phyloP scores from a whole-genome alignment of 1,140 invertebrate genomes.

The Papilio polytes region DNA sequence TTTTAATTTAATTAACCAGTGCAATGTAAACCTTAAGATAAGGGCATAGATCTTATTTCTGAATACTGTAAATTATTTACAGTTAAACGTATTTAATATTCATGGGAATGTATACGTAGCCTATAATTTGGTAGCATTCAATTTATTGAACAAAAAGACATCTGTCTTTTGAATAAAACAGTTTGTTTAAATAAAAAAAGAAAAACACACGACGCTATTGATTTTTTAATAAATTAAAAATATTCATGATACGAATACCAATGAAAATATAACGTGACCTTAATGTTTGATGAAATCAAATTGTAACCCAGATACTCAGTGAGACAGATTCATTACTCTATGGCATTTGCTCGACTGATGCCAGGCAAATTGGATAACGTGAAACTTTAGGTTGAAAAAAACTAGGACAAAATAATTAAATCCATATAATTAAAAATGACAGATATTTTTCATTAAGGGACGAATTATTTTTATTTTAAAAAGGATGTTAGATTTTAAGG shows the following conservation, averaged over 20 bases:
- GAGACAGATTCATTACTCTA: conserved; percentile 5
- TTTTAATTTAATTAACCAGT: conserved; percentile 44
- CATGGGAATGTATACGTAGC: conserved; percentile 16
- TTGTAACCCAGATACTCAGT: conserved; percentile 1
- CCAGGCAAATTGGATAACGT: background rate
- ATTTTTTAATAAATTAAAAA: background rate
- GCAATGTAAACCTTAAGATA: background rate
- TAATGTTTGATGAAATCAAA: background rate
- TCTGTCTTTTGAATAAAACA: background rate
- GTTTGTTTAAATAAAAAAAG: background rate
- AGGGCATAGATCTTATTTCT: background rate
- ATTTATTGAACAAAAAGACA: conserved; percentile 2
- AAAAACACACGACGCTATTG: background rate
- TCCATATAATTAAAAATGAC: background rate
- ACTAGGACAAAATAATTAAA: background rate
- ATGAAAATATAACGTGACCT: background rate
- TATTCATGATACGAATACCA: background rate
- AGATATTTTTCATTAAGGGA: background rate
- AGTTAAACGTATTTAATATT: conserved; percentile 4
- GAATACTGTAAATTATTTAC: background rate
- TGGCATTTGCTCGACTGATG: background rate
- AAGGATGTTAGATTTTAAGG: background rate
- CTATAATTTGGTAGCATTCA: conserved; percentile 4
- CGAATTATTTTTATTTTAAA: background rate
- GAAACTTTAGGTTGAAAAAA: conserved; percentile 11